Evolutionary conservation across 2,797 vertebrate genomes (phyloP).

Genomic region (Toxotes lorentzi): DNA sequence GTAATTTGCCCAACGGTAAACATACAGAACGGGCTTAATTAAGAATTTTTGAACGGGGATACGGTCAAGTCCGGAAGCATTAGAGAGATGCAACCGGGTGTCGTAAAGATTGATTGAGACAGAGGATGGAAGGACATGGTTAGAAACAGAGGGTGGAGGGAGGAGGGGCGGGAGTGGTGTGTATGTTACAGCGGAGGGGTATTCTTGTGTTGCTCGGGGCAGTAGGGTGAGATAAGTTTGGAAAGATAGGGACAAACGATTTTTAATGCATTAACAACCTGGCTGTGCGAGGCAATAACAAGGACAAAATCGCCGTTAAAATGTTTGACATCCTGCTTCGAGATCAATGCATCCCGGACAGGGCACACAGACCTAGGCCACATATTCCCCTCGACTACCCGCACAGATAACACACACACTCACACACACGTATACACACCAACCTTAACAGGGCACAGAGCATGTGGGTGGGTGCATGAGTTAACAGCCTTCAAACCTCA

Average conservation of each 20-base stretch:
- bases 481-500: constrained; percentile 76
- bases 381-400: constrained; percentile 72
- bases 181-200: constrained; percentile 79
- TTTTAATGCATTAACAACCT: constrained; percentile 94
- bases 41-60: constrained; percentile 99
- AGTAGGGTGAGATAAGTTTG: constrained; percentile 87
- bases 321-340: constrained; percentile 90
- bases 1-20: constrained; percentile 99
- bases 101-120: constrained; percentile 98
- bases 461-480: constrained; percentile 73
- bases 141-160: constrained; percentile 74
- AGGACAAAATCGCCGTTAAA: constrained; percentile 84
- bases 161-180: constrained; percentile 73
- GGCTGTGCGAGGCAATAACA: constrained; percentile 86
- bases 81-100: constrained; percentile 94
- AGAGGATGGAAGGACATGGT: constrained; percentile 83
- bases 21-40: constrained; percentile 99
- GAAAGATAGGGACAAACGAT: constrained; percentile 91
- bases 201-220: constrained; percentile 89
- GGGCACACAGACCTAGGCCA: constrained; percentile 69
- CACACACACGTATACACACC: constrained; percentile 28
- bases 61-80: constrained; percentile 96
- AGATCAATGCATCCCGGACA: constrained; percentile 86
- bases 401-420: constrained; percentile 73
- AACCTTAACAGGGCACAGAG: constrained; percentile 62